Evolutionary conservation across 1,140 invertebrate species (phyloP), one percentile per base, ranked within the genome.

Genomic region (Micrasema longulum): DNA sequence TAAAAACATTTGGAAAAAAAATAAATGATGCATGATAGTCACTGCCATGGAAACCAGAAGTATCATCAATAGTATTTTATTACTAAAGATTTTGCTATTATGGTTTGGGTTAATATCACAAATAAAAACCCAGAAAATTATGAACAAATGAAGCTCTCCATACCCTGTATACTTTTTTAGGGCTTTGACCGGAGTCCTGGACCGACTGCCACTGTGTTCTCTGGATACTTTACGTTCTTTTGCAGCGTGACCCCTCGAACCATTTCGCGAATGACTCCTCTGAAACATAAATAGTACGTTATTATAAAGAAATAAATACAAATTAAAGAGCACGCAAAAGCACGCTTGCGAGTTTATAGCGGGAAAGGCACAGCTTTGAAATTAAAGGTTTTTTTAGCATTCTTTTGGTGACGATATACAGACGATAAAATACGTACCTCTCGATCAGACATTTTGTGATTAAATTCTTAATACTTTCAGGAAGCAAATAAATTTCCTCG

Each of bases 211-310:
- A 74, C 80, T 83, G 63, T 83, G 81, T 12, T 80, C 82, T n/a
- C 83, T 79, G n/a, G 84, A 82, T 81, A 84, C 82, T 35, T 75
- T 77, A 23, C 77, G 71, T 22, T 80, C 77, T 74, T 85, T 85
- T 18, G 79, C 79, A 38, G 75, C 78, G 36, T 71, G 80, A 76
- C 83, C 83, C 53, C 83, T 78, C 22, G 84, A 85, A 23, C 84
- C 84, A 79, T 85, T 84, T 67, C 84, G 80, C 48, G 84, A 84
- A 38, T 80, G 80, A 78, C 84, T 85, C 73, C 84, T 83, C 84
- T 85, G 81, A 83, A 74, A 72, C 69, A 78, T 77, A 35, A 60
- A 72, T 71, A 64, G 70, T 69, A 47, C 20, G 80, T 77, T 77
- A 75, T 77, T 76, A 74, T n/a, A n/a, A n/a, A n/a, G n/a, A n/a